Conservation (phyloP, 1,140 invertebrate genomes). For the Thaumatotibia leucotreta region DNA sequence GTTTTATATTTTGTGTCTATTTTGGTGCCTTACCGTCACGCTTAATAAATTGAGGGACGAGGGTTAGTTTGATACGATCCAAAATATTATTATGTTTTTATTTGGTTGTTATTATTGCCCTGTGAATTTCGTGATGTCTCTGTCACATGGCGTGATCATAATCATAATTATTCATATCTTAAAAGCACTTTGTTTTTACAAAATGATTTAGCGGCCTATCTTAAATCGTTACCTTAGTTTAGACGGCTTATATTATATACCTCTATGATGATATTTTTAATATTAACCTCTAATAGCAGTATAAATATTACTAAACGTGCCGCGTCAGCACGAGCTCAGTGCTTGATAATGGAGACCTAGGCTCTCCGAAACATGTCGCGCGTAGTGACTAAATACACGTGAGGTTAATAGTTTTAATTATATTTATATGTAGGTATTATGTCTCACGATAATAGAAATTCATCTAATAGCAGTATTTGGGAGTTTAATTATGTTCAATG, state of each 20-base stretch:
- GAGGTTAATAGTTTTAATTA: no score
- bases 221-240: no score
- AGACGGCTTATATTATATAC: no score
- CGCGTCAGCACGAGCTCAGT: no score
- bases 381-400: no score
- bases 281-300: no score
- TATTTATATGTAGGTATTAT: no score
- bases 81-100: constrained; percentile 2
- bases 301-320: no score
- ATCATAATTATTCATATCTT: background rate
- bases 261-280: no score
- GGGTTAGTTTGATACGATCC: background rate
- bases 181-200: background rate
- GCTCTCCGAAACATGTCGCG: no score
- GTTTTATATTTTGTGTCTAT: constrained; percentile 9
- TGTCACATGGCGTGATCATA: background rate
- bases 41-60: constrained; percentile 7
- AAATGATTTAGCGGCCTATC: background rate
- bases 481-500: constrained; percentile 4
- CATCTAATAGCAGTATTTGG: background rate
- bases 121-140: background rate
- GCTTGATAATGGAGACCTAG: no score
- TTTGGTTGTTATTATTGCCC: background rate
- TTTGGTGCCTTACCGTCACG: constrained; percentile 5
- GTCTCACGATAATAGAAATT: no score